Percentiles rank a stretch among this genome's conserved stretches.
Conservation (phyloP, 2,888 invertebrate species). For the Protonemura montana region DNA sequence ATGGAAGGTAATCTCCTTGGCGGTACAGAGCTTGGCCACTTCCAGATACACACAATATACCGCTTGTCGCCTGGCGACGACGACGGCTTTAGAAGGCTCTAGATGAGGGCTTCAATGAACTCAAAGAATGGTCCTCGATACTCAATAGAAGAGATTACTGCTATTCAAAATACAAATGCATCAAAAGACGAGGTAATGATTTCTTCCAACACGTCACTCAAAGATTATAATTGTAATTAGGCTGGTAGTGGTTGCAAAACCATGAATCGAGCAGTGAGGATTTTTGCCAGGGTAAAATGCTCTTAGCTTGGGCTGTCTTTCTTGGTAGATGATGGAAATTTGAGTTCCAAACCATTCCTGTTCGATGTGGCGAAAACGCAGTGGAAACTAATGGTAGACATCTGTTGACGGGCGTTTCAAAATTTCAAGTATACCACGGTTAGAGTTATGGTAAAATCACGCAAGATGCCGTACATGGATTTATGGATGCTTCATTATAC, state of each 20-base stretch:
- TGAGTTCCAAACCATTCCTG: not conserved
- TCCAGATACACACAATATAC: not conserved
- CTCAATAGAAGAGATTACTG: not conserved
- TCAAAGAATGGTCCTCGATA: not conserved
- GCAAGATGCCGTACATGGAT: not conserved
- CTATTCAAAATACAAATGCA: not conserved
- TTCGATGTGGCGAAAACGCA: not conserved
- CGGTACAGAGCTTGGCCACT: not conserved
- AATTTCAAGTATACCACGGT: not conserved
- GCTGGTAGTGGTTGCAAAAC: not conserved
- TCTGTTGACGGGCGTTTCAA: not conserved
- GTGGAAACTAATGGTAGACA: not conserved
- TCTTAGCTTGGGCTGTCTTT: not conserved
- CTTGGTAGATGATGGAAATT: not conserved
- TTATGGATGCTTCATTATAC: constrained; percentile 12
- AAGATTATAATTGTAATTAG: not conserved
- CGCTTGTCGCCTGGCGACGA: not conserved
- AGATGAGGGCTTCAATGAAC: not conserved
- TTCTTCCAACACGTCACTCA: constrained; percentile 7
- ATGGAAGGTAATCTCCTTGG: not conserved
- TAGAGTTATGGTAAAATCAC: not conserved
- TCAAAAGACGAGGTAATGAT: not conserved
- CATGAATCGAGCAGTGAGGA: not conserved
- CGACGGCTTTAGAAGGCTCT: not conserved
- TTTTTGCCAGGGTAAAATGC: not conserved